Conservation (phyloP, 2,113 vertebrate species). For the Ellobius talpinus region DNA sequence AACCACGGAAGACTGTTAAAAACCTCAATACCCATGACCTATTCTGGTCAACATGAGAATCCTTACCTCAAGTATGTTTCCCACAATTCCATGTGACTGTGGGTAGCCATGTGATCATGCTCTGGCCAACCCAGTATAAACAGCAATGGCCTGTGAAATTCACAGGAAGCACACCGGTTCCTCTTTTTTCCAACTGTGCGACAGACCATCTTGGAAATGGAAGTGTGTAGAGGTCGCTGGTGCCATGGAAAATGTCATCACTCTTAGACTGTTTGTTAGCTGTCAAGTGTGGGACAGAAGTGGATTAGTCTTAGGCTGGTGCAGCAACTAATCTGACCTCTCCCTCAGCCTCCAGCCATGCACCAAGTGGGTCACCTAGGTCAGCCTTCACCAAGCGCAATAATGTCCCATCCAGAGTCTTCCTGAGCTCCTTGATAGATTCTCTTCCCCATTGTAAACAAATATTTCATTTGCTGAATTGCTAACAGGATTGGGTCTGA, state of each 20-base stretch:
- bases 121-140: neutral
- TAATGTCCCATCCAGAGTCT: accelerated
- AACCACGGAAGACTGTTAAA: accelerated
- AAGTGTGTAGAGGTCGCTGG: accelerated
- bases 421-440: neutral
- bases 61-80: constrained; percentile 71
- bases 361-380: neutral
- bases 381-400: accelerated
- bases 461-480: neutral
- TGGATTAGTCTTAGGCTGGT: neutral
- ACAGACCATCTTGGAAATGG: neutral
- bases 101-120: neutral
- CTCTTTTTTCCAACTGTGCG: neutral
- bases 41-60: neutral
- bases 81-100: neutral
- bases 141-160: neutral
- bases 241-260: accelerated
- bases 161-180: neutral
- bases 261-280: neutral
- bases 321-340: accelerated
- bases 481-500: neutral
- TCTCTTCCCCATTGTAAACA: neutral
- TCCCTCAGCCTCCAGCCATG: neutral
- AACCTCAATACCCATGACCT: accelerated
- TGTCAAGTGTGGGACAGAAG: accelerated